A percentile compares a stretch with the other conserved stretches of the same genome.
Conservation (phyloP, 2,797 vertebrate species). For the Tokudaia tokunoshimensis region DNA sequence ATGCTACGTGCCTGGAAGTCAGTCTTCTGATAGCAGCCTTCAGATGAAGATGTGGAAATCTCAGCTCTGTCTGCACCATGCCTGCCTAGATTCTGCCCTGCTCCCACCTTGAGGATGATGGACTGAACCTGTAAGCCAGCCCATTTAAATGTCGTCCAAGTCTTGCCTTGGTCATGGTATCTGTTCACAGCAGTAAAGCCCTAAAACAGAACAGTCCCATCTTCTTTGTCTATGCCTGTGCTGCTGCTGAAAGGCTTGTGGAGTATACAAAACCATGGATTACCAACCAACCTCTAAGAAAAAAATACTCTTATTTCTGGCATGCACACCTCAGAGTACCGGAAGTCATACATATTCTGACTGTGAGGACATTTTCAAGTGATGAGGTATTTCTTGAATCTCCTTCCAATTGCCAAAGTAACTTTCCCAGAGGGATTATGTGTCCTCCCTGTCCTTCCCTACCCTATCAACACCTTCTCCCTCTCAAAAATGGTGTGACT, state of each 20-base stretch:
- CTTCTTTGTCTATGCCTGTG: neutral
- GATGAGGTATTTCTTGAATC: neutral
- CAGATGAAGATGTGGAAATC: too few species aligned
- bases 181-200: too few species aligned
- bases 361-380: neutral
- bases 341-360: neutral
- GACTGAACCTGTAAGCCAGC: too few species aligned
- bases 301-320: neutral
- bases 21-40: too few species aligned
- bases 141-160: too few species aligned
- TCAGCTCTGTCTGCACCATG: too few species aligned
- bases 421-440: neutral
- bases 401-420: neutral
- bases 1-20: too few species aligned
- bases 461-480: neutral
- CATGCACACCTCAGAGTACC: neutral
- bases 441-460: accelerated
- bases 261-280: neutral
- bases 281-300: neutral
- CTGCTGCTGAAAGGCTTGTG: neutral
- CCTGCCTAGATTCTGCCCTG: too few species aligned
- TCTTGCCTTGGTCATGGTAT: too few species aligned
- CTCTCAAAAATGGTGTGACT: neutral
- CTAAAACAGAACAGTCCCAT: too few species aligned
- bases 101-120: too few species aligned